phyloP scores from a whole-genome alignment of 1,140 invertebrate species.

The Drosophila bocqueti region DNA sequence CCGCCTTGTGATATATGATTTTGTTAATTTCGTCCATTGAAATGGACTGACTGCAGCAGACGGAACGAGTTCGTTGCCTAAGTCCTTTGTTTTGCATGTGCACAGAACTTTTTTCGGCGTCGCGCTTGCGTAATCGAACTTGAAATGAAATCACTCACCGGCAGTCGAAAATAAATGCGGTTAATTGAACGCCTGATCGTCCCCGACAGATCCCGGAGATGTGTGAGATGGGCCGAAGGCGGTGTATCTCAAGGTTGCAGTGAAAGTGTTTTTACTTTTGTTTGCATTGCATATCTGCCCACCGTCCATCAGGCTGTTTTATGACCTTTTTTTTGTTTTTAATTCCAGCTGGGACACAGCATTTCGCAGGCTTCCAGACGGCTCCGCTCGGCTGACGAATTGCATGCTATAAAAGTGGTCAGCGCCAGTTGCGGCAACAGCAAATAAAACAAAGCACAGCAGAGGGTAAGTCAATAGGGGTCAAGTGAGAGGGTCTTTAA shows the following conservation, averaged over 20 bases:
- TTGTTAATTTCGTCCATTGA: slow-evolving; percentile 77
- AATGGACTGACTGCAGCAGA: slow-evolving; percentile 35
- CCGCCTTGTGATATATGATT: slow-evolving; percentile 76
- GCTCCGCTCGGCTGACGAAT: slow-evolving; percentile 68
- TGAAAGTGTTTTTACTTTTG: slow-evolving; percentile 82
- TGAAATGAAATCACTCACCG: slow-evolving; percentile 59
- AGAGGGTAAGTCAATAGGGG: neutral
- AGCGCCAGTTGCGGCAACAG: slow-evolving; percentile 42
- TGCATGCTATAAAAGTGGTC: slow-evolving; percentile 71
- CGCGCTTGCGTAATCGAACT: slow-evolving; percentile 70
- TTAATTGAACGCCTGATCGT: slow-evolving; percentile 63
- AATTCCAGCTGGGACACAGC: slow-evolving; percentile 28
- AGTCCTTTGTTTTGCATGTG: slow-evolving; percentile 62
- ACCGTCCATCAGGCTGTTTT: slow-evolving; percentile 37
- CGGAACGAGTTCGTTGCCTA: slow-evolving; percentile 67
- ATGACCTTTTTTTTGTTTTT: slow-evolving; percentile 43
- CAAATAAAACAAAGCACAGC: slow-evolving; percentile 41
- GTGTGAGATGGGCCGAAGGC: slow-evolving; percentile 25
- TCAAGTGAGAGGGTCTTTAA: no score
- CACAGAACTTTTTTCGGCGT: slow-evolving; percentile 56
- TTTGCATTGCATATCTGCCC: slow-evolving; percentile 43
- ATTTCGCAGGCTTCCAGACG: slow-evolving; percentile 73
- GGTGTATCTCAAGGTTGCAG: slow-evolving; percentile 76
- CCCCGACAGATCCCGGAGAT: slow-evolving; percentile 36
- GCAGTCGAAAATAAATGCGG: slow-evolving; percentile 59